Evolutionary conservation across 2,888 invertebrate genomes (phyloP).

Genomic region (Leucania comma): DNA sequence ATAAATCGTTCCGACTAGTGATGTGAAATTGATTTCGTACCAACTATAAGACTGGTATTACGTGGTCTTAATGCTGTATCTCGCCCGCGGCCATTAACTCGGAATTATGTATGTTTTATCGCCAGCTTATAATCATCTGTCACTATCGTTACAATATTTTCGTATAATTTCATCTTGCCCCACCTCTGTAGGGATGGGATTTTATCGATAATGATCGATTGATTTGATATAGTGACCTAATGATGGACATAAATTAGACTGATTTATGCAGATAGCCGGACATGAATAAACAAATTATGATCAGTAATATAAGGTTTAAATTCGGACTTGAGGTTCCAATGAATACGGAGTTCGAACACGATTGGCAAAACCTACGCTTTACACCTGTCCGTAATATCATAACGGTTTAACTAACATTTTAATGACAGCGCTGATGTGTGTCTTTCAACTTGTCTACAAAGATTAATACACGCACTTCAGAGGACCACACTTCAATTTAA

Average conservation of each 20-base stretch:
- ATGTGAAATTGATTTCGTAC: conserved; percentile 84
- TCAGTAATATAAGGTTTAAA: not conserved
- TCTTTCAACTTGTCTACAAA: conserved; percentile 51
- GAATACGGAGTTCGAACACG: conserved; percentile 20
- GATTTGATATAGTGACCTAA: conserved; percentile 31
- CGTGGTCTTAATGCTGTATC: conserved; percentile 70
- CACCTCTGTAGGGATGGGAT: conserved; percentile 79
- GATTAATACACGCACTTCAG: conserved; percentile 55
- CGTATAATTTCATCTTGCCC: conserved; percentile 88
- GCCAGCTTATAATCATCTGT: conserved; percentile 91
- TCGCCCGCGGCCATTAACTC: conserved; percentile 81
- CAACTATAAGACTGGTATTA: conserved; percentile 78
- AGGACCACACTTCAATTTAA: conserved; percentile 51
- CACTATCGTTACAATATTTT: conserved; percentile 90
- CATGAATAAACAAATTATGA: conserved; percentile 7
- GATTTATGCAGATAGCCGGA: conserved; percentile 7
- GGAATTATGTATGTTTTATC: conserved; percentile 91
- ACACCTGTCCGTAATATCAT: conserved; percentile 33
- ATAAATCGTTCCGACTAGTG: conserved; percentile 75
- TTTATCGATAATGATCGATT: conserved; percentile 60
- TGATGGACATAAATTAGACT: conserved; percentile 1
- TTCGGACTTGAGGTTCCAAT: not conserved
- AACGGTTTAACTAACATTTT: conserved; percentile 37
- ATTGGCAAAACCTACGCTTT: conserved; percentile 41
- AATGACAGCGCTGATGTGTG: conserved; percentile 30